phyloP scores from a whole-genome alignment of 30 jellyfish, hydroid and myxozoan species.

The Clytia hemisphaerica region DNA sequence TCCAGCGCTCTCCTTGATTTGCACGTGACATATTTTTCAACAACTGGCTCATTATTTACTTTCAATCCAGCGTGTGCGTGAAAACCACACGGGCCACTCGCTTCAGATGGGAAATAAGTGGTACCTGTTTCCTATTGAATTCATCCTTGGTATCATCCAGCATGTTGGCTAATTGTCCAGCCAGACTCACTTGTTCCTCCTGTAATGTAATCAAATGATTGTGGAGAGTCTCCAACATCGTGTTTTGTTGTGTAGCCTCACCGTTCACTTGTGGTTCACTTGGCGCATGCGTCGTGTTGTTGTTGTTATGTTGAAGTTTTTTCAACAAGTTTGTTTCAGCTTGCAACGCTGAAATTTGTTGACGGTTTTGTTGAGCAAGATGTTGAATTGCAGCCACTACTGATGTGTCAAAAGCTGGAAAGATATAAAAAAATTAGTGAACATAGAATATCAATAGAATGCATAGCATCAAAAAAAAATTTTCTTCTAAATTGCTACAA shows the following conservation, averaged over 20 bases:
- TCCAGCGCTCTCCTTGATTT: no score
- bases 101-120: no score
- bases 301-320: no score
- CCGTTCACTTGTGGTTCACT: not conserved
- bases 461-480: not conserved
- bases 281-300: not conserved
- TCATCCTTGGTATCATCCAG: constrained; percentile 9
- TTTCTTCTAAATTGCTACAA: no score
- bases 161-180: constrained; percentile 5
- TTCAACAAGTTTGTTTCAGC: constrained; percentile 1
- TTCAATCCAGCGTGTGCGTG: no score
- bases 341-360: constrained; percentile 1
- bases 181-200: constrained; percentile 1
- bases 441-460: not conserved
- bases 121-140: constrained; percentile 16
- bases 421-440: not conserved
- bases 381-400: constrained; percentile 19
- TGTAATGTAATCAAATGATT: constrained; percentile 6
- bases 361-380: constrained; percentile 22
- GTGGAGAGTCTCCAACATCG: not conserved
- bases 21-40: no score
- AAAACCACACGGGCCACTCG: no score
- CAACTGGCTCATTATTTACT: no score
- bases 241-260: not conserved
- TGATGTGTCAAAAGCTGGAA: constrained; percentile 11